phyloP scores from a whole-genome alignment of 1,140 invertebrate genomes.

The Hyles euphorbiae region DNA sequence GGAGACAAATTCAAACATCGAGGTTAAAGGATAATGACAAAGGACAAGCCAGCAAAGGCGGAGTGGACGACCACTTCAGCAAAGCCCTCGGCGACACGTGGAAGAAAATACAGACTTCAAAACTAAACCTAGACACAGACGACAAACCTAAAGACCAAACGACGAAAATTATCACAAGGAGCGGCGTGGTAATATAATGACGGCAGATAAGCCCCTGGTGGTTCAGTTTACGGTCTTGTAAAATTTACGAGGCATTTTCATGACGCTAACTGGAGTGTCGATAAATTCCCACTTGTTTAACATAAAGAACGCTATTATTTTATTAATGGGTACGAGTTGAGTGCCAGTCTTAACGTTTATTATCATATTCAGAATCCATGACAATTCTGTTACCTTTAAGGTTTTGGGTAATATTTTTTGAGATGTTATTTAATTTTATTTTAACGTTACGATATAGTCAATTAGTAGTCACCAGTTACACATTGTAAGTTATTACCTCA shows the following conservation, averaged over 20 bases:
- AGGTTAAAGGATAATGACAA: conserved; percentile 65
- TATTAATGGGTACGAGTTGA: conserved; percentile 17
- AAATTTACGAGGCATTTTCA: conserved; percentile 53
- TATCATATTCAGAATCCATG: conserved; percentile 38
- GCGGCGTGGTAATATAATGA: conserved; percentile 69
- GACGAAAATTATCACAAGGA: conserved; percentile 66
- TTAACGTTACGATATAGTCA: conserved; percentile 44
- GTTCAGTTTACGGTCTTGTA: conserved; percentile 51
- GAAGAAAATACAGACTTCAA: conserved; percentile 84
- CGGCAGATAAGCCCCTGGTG: conserved; percentile 26
- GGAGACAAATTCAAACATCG: conserved; percentile 87
- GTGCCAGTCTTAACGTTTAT: conserved; percentile 14
- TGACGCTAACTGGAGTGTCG: conserved; percentile 48
- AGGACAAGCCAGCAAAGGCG: conserved; percentile 33
- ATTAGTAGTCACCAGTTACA: conserved; percentile 69
- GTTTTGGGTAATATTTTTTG: conserved; percentile 33
- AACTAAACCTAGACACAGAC: conserved; percentile 37
- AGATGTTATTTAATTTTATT: conserved; percentile 39
- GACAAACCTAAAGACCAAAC: conserved; percentile 57
- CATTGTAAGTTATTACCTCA: conserved; percentile 71
- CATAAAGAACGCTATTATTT: conserved; percentile 44
- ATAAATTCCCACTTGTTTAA: conserved; percentile 62
- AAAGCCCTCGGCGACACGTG: conserved; percentile 96
- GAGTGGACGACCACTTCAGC: conserved; percentile 96
- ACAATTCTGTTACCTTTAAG: conserved; percentile 62